phyloP scores from a whole-genome alignment of 2,888 invertebrate species.

The Scaptomyza flava region DNA sequence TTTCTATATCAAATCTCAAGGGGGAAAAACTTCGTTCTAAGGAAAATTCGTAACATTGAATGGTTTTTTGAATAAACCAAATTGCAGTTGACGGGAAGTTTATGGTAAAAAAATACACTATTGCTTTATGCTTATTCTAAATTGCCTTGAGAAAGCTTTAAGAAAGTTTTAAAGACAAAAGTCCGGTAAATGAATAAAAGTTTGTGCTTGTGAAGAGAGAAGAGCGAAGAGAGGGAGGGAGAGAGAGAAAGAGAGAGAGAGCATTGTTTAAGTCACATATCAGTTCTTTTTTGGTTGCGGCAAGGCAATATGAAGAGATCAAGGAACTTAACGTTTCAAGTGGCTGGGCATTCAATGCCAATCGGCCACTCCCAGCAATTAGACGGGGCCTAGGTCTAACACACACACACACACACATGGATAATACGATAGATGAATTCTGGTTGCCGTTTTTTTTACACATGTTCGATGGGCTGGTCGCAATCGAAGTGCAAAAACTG shows the following conservation, averaged over 20 bases:
- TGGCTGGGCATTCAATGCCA: constrained; percentile 40
- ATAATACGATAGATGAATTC: background rate
- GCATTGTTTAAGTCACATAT: too few species aligned
- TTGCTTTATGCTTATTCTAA: too few species aligned
- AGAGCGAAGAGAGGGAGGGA: background rate
- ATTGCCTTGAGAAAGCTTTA: background rate
- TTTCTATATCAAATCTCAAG: too few species aligned
- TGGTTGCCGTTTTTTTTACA: constrained; percentile 30
- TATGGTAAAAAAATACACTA: too few species aligned
- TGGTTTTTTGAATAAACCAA: too few species aligned
- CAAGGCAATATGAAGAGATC: constrained; percentile 46
- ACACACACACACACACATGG: background rate
- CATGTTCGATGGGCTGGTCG: constrained; percentile 52
- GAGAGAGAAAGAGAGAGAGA: background rate
- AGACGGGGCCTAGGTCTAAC: constrained; percentile 57
- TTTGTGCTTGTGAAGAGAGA: background rate
- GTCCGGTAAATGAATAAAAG: background rate
- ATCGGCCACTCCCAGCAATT: constrained; percentile 74
- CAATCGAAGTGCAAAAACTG: constrained; percentile 72
- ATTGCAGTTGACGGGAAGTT: too few species aligned
- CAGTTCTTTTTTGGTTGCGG: too few species aligned
- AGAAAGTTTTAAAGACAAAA: background rate
- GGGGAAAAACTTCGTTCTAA: too few species aligned
- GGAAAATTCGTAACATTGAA: too few species aligned
- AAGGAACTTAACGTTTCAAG: constrained; percentile 55